Evolutionary conservation across 2,797 vertebrate species (phyloP).

Genomic region (Xenopus petersii): DNA sequence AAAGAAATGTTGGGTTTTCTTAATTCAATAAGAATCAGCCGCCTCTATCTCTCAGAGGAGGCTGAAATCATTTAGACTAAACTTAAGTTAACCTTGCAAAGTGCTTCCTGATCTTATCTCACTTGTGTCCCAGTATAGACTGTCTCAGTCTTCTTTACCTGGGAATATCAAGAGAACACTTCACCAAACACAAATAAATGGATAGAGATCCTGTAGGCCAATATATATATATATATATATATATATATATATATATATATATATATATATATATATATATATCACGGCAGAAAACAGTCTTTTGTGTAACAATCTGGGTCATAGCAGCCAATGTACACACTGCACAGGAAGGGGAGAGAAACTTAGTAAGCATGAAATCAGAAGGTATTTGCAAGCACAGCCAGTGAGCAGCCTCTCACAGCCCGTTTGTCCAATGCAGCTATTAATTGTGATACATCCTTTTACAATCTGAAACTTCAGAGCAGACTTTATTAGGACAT

Average conservation of each 20-base stretch:
- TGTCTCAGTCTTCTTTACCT: neutral
- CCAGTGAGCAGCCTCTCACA: slow-evolving; percentile 15
- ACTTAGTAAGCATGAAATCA: slow-evolving; percentile 35
- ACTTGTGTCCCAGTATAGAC: slow-evolving; percentile 24
- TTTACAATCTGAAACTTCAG: too few relatives aligned
- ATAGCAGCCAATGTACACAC: slow-evolving; percentile 33
- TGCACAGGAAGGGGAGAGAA: slow-evolving; percentile 31
- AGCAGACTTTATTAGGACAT: too few relatives aligned
- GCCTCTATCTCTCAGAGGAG: slow-evolving; percentile 23
- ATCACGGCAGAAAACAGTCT: neutral
- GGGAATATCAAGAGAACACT: too few relatives aligned
- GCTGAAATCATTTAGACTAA: slow-evolving; percentile 40
- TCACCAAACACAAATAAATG: too few relatives aligned
- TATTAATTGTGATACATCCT: too few relatives aligned
- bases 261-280: too few relatives aligned
- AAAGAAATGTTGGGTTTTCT: slow-evolving; percentile 17
- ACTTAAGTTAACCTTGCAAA: slow-evolving; percentile 39
- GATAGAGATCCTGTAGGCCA: too few relatives aligned
- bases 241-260: too few relatives aligned
- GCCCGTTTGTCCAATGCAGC: neutral
- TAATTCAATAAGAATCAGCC: slow-evolving; percentile 44
- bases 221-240: too few relatives aligned
- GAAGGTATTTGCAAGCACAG: slow-evolving; percentile 38
- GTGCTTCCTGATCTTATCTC: slow-evolving; percentile 42
- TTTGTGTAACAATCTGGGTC: neutral